phyloP scores from a whole-genome alignment of 2,797 vertebrate genomes.

The Sebastes nivosus region DNA sequence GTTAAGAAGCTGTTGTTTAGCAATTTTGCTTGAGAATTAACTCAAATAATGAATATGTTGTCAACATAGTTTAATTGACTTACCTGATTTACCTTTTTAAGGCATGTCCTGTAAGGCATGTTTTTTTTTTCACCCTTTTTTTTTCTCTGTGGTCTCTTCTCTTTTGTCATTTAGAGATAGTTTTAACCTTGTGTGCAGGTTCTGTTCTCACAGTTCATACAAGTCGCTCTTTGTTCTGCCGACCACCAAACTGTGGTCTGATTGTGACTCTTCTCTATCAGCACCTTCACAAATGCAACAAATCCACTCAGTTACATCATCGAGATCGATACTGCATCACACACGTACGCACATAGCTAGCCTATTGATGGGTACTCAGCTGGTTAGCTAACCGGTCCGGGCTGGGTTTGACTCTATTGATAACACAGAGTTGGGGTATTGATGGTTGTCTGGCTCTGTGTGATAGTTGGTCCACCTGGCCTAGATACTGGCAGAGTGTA shows the following conservation, averaged over 20 bases:
- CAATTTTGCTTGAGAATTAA: not conserved
- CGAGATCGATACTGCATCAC: conserved; percentile 13
- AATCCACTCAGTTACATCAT: not conserved
- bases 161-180: not conserved
- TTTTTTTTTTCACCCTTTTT: not conserved
- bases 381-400: conserved; percentile 28
- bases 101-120: not conserved
- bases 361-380: conserved; percentile 42
- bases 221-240: conserved; percentile 52
- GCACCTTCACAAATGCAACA: not conserved
- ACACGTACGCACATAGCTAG: conserved; percentile 1
- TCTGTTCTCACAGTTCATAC: conserved; percentile 41
- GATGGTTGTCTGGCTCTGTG: conserved; percentile 35
- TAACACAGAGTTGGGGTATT: conserved; percentile 22
- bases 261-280: conserved; percentile 37
- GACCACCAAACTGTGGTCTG: conserved; percentile 33
- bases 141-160: not conserved
- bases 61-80: not conserved
- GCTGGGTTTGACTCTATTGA: conserved; percentile 18
- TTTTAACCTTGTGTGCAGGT: not conserved
- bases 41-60: not conserved
- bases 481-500: not conserved
- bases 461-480: not conserved
- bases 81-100: not conserved
- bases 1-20: not conserved